Base-by-base conservation (phyloP, 1,140 invertebrate genomes). In the Bombus turneri region DNA sequence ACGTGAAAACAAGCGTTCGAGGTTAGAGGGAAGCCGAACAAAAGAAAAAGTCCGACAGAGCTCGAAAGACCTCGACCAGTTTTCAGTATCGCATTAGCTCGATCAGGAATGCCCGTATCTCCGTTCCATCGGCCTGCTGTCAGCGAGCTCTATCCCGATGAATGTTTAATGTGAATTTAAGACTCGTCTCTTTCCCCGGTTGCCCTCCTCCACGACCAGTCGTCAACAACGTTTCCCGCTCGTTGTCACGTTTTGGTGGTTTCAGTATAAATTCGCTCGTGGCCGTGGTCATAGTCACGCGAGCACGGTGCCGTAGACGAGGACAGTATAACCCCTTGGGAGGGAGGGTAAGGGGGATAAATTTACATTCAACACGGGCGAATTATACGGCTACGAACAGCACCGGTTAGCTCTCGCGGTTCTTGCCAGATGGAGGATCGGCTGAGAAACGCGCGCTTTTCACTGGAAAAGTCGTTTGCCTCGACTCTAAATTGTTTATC, bases 111-210 rank as follows among this genome's bases (percentile, higher is more conserved):
- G 83, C 59, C 25, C 72, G 72, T 90, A 89, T 90, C 89, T 81
- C 72, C 72, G 83, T 74, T 90, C 68, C 81, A 89, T 90, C 86
- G 85, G 81, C 76, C 88, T 84, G 15, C 79, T 88, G 88, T 88
- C 88, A 88, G 62, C 86, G 62, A 64, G 37, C 34, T 87, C 86
- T 86, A 82, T 86, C 59, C 71, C 83, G 84, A 91, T 90, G 78
- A 91, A 91, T 90, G 73, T 90, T 91, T 91, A 90, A 90, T 91
- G 89, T 72, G 87, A 91, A 91, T 91, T 90, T 90, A 90, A 91
- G 87, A 62, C 87, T 79, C 81, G 87, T 85, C 64, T 64, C 64
- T n/a, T 62, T 25, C 37, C 22, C 82, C 57, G 18, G 25, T 64
- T 53, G 41, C 31, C 31, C 28, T 18, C 41, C n/a, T 62, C 59